Percentiles rank a stretch among this genome's conserved stretches.
These are phyloP conservation scores for Hippoglossus hippoglossus DNA, from an alignment of 2,797 vertebrate species.

Conservation along the genomic window DNA sequence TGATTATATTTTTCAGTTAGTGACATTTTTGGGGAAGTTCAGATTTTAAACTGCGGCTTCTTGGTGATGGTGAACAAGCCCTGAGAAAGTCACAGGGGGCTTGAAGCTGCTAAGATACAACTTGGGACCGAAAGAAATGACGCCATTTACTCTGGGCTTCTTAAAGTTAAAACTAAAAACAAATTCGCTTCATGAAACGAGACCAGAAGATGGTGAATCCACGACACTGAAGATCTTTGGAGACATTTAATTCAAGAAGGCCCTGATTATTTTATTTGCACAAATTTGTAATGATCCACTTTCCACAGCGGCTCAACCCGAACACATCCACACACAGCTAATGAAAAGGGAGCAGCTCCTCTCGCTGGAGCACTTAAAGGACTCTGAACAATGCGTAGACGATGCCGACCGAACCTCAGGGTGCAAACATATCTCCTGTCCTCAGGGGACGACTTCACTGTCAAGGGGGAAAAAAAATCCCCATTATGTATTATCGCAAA, in stretches of 20 bases:
- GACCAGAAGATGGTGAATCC: constrained; percentile 14
- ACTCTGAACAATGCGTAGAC: constrained; percentile 30
- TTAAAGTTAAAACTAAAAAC: too few relatives aligned
- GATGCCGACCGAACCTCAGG: constrained; percentile 49
- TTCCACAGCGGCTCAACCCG: background rate
- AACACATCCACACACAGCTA: background rate
- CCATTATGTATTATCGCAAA: constrained; percentile 74
- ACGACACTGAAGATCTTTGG: constrained; percentile 26
- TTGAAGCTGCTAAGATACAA: too few relatives aligned
- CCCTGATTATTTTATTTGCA: constrained; percentile 12
- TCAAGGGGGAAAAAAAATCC: constrained; percentile 54
- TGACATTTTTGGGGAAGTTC: too few relatives aligned
- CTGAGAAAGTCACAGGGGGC: too few relatives aligned
- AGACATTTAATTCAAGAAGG: constrained; percentile 4
- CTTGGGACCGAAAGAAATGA: too few relatives aligned
- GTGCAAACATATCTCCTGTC: constrained; percentile 53
- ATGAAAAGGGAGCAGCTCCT: constrained; percentile 29
- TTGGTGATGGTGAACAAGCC: too few relatives aligned
- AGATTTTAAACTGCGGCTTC: too few relatives aligned
- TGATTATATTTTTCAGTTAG: too few relatives aligned
- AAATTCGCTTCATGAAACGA: constrained; percentile 19
- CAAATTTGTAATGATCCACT: constrained; percentile 14
- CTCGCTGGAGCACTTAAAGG: constrained; percentile 50
- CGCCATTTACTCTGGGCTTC: too few relatives aligned
- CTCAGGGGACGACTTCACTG: constrained; percentile 60